phyloP scores from a whole-genome alignment of 92 coral and sea anemone genomes.

The Umimayanthus chanpuru region DNA sequence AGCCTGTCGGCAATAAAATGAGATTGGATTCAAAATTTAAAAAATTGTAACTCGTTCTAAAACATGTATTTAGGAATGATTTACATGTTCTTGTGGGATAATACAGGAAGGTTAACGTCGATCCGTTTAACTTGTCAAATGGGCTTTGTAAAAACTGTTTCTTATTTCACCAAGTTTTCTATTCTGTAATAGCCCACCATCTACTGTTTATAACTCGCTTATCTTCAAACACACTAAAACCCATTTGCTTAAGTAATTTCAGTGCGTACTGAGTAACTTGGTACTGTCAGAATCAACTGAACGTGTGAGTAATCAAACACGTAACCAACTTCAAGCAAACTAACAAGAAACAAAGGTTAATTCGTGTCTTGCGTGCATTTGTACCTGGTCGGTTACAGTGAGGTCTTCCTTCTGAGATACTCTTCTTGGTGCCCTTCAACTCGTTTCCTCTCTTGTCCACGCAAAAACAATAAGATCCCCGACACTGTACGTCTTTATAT shows the following conservation, averaged over 20 bases:
- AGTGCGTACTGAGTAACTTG: no score
- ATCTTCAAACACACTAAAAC: no score
- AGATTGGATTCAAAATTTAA: not conserved
- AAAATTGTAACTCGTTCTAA: not conserved
- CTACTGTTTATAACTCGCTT: no score
- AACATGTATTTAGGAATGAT: not conserved
- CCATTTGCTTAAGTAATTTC: no score
- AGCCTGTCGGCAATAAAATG: not conserved
- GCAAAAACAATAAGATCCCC: slow-evolving; percentile 39
- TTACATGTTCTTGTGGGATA: no score
- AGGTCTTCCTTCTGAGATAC: slow-evolving; percentile 32
- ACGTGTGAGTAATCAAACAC: no score
- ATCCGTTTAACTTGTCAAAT: no score
- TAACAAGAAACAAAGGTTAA: not conserved
- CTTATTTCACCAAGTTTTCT: no score
- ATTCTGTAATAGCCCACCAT: no score
- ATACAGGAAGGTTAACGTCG: no score
- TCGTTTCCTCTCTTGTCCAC: slow-evolving; percentile 47
- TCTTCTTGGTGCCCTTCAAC: slow-evolving; percentile 32
- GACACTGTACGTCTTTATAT: slow-evolving; percentile 35
- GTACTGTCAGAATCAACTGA: no score
- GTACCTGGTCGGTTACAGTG: slow-evolving; percentile 35
- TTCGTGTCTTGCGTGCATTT: not conserved
- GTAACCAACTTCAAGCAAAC: not conserved
- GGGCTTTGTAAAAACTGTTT: no score